Base-by-base conservation (phyloP, 2,888 invertebrate species). In the Junonia oenone region DNA sequence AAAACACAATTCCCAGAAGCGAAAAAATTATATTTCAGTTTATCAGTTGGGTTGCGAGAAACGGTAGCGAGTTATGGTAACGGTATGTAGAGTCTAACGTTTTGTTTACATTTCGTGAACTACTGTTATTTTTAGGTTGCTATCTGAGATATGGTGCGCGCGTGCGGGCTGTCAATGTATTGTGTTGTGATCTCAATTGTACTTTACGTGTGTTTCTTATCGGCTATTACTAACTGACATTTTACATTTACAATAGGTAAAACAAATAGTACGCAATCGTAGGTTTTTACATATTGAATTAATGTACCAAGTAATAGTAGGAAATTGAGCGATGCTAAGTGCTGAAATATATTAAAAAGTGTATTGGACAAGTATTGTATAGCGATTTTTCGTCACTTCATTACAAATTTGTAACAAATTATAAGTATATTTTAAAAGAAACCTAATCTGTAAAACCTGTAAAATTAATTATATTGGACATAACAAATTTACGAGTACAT, bases 71-170 rank as follows among this genome's bases (percentile, higher is more conserved):
- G 61, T 40, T 67, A 61, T 58, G 65, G 50, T 67, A 75, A 75
- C 69, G 70, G 75, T 74, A 68, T 62, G 64, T 64, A 68, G 68
- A 63, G 67, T 67, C 55, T 53, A 68, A 67, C 61, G 68, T 69
- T 74, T 75, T 83, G 81, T 81, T 82, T 81, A 82, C 77, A 73
- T 78, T 82, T 79, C 68, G 74, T 76, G 75, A 67, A 71, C 76
- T 79, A 74, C 74, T 75, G 75, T 72, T 75, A 69, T 74, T 72
- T 66, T 70, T 65, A 55, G 62, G 54, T 55, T 53, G 49, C 58
- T 55, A 49, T 53, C 40, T 55, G 55, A 46, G 54, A 52, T 56
- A 50, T 47, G 45, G 61, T 54, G 56, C 40, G 49, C 51, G 64
- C 62, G 63, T 46, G 48, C 56, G 45, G 47, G 51, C 45, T 51